Conservation (phyloP, 2,113 vertebrate species). For the Amblyopsis rosae region DNA sequence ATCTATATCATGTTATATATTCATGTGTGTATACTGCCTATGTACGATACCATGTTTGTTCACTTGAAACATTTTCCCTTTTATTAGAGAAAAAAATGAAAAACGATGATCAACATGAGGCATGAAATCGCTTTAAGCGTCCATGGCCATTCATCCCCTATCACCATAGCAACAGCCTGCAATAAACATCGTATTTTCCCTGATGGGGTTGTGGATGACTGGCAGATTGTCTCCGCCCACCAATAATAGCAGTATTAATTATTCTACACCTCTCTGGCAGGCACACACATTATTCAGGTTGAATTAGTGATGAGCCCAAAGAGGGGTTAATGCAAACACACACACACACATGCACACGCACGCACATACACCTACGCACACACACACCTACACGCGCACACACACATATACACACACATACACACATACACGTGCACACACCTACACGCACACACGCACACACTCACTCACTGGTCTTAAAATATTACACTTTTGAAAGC, state of each 20-base stretch:
- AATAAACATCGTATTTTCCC: conserved; percentile 62
- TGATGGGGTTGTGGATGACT: conserved; percentile 61
- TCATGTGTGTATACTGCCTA: background rate
- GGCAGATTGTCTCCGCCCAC: conserved; percentile 67
- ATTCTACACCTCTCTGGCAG: conserved; percentile 58
- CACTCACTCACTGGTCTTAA: background rate
- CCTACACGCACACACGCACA: background rate
- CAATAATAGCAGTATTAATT: conserved; percentile 73
- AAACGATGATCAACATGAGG: conserved; percentile 14
- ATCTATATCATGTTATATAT: background rate
- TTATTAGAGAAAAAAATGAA: background rate
- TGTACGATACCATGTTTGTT: conserved; percentile 18
- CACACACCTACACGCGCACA: background rate
- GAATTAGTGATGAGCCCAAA: conserved; percentile 62
- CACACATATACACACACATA: conserved; percentile 8
- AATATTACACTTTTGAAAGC: conserved; percentile 3
- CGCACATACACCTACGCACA: conserved; percentile 12
- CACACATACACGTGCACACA: background rate
- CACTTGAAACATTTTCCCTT: conserved; percentile 8
- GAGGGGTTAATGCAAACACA: conserved; percentile 25
- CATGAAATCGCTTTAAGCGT: conserved; percentile 33
- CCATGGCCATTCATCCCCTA: conserved; percentile 28
- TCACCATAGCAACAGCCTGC: conserved; percentile 64
- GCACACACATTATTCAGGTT: conserved; percentile 55
- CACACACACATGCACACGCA: background rate